Evolutionary conservation across 2,888 invertebrate genomes (phyloP).

Genomic region (Amorpha juglandis): DNA sequence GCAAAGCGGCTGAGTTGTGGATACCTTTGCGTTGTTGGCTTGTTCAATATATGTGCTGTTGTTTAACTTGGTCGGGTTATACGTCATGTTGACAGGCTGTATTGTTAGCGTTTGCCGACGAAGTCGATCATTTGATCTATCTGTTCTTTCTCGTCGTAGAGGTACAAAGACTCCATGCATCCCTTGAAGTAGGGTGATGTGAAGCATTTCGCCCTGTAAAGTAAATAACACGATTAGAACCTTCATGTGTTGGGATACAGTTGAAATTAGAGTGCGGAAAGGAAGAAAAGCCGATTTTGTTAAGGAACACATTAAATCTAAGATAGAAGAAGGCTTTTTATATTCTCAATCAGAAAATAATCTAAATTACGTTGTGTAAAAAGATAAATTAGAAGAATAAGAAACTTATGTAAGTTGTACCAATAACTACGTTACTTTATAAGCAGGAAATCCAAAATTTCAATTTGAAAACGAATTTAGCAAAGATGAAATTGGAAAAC

Average conservation of each 20-base stretch:
- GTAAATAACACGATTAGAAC: constrained; percentile 39
- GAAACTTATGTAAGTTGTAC: background rate
- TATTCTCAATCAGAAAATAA: too few relatives aligned
- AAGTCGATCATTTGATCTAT: constrained; percentile 91
- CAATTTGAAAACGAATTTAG: background rate
- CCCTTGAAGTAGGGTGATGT: constrained; percentile 91
- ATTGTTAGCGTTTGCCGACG: constrained; percentile 86
- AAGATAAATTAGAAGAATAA: background rate
- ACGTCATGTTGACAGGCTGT: constrained; percentile 49
- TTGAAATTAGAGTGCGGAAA: constrained; percentile 20
- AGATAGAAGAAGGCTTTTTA: background rate
- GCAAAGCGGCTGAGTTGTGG: constrained; percentile 64
- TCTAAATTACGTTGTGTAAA: background rate
- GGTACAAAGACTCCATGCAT: constrained; percentile 91
- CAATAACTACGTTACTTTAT: background rate
- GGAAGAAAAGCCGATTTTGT: constrained; percentile 10
- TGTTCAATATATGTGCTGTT: constrained; percentile 46
- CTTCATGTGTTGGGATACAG: background rate
- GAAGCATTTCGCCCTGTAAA: constrained; percentile 90
- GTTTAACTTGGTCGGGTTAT: constrained; percentile 55
- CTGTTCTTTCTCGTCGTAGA: constrained; percentile 90
- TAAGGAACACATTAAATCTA: background rate
- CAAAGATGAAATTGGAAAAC: background rate
- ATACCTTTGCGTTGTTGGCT: constrained; percentile 55
- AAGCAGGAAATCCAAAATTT: background rate